Evolutionary conservation across 2,113 vertebrate genomes (phyloP).

Genomic region (Aptenodytes forsteri): DNA sequence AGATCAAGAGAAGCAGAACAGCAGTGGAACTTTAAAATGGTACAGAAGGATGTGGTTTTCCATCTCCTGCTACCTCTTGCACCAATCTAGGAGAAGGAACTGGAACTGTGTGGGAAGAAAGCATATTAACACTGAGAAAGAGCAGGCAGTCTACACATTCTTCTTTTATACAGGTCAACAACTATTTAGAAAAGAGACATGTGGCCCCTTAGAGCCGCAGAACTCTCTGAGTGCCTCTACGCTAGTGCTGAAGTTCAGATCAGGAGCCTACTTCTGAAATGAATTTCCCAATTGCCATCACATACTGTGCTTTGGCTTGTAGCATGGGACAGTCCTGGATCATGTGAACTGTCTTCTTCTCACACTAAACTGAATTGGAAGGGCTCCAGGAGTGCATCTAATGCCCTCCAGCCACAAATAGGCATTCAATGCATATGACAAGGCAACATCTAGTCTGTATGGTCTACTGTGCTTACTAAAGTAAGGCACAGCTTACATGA

Average conservation of each 20-base stretch:
- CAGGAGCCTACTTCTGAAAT: neutral
- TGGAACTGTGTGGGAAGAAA: neutral
- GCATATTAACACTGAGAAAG: neutral
- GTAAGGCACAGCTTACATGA: neutral
- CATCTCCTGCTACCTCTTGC: neutral
- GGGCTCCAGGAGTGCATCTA: neutral
- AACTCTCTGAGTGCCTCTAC: neutral
- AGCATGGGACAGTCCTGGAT: neutral
- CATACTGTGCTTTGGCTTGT: neutral
- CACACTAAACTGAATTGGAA: neutral
- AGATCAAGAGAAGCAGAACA: neutral
- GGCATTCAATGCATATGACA: neutral
- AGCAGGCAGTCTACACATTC: neutral
- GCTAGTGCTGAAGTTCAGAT: neutral
- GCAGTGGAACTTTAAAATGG: neutral
- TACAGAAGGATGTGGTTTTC: neutral
- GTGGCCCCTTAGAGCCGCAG: neutral
- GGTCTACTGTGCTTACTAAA: neutral
- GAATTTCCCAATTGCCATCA: neutral
- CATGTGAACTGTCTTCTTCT: neutral
- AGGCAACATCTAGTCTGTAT: neutral
- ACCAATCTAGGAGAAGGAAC: neutral
- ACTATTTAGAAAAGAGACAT: neutral
- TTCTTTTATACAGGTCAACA: neutral
- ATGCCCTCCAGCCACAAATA: neutral